These are phyloP conservation scores for Tillus elongatus DNA, from an alignment of 2,888 invertebrate genomes.

Conservation along the genomic window DNA sequence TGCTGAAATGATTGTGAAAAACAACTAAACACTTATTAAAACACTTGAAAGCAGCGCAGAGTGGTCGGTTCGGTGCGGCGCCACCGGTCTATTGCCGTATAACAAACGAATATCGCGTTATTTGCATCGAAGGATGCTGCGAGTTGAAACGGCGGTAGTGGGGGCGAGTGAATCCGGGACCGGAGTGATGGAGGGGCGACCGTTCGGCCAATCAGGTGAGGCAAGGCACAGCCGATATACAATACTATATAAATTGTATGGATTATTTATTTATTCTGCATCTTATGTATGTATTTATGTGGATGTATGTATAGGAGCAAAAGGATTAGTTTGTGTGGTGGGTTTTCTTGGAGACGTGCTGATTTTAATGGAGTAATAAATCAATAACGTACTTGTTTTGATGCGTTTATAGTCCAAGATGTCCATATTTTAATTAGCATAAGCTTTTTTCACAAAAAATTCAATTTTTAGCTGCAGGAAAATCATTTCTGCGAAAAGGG, in stretches of 20 bases:
- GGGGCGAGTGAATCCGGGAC: conserved; percentile 34
- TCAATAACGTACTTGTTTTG: not conserved
- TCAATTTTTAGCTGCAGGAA: no score
- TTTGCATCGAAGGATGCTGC: conserved; percentile 40
- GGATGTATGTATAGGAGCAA: conserved; percentile 38
- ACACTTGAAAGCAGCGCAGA: no score
- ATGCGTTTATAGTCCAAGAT: conserved; percentile 13
- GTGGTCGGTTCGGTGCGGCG: no score
- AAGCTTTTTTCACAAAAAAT: no score
- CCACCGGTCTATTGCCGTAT: conserved; percentile 39
- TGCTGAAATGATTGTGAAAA: no score
- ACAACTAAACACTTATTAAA: no score
- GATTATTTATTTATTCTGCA: conserved; percentile 46
- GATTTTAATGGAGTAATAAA: conserved; percentile 33
- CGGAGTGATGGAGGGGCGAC: conserved; percentile 28
- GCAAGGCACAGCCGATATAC: conserved; percentile 38
- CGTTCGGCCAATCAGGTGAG: conserved; percentile 30
- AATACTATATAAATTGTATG: conserved; percentile 45
- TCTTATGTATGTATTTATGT: conserved; percentile 44
- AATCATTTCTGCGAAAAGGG: no score
- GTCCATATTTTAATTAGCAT: no score
- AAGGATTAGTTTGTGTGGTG: conserved; percentile 28
- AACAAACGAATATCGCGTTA: conserved; percentile 38
- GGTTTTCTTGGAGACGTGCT: conserved; percentile 26
- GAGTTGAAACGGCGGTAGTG: conserved; percentile 29